phyloP scores from a whole-genome alignment of 53 echinoderm and acorn worm genomes.

The Apostichopus leukothele region DNA sequence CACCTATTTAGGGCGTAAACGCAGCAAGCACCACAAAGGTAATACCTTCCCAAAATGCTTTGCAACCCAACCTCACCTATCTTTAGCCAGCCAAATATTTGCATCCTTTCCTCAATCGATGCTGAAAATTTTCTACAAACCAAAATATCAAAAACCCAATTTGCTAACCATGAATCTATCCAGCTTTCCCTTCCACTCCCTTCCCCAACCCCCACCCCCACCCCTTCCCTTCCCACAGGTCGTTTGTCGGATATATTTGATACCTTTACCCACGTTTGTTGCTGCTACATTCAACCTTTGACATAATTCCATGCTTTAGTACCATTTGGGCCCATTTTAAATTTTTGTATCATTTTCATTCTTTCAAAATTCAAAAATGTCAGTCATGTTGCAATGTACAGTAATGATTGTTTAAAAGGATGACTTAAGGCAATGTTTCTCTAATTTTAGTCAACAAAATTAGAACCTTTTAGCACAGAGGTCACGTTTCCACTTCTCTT shows the following conservation, averaged over 20 bases:
- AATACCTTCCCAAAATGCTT: background rate
- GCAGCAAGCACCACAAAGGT: conserved; percentile 27
- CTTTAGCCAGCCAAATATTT: background rate
- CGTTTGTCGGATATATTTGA: no score
- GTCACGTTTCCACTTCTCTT: no score
- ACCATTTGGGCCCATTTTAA: background rate
- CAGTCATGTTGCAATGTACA: no score
- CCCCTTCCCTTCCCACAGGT: no score
- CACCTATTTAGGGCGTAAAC: conserved; percentile 32
- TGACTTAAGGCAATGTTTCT: no score
- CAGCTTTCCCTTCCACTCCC: background rate
- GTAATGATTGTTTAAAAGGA: no score
- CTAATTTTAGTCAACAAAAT: no score
- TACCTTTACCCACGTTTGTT: background rate
- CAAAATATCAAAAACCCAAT: background rate
- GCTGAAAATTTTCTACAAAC: background rate
- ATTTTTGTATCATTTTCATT: background rate
- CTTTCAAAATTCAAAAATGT: no score
- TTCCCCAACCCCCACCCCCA: no score
- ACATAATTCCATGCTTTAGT: background rate
- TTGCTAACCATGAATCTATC: background rate
- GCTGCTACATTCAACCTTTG: background rate
- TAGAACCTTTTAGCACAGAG: no score
- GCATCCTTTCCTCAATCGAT: background rate
- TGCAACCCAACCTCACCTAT: background rate